Evolutionary conservation across 1,140 invertebrate genomes (phyloP), one percentile per base, ranked within the genome.

Genomic region (Tribolium castaneum): DNA sequence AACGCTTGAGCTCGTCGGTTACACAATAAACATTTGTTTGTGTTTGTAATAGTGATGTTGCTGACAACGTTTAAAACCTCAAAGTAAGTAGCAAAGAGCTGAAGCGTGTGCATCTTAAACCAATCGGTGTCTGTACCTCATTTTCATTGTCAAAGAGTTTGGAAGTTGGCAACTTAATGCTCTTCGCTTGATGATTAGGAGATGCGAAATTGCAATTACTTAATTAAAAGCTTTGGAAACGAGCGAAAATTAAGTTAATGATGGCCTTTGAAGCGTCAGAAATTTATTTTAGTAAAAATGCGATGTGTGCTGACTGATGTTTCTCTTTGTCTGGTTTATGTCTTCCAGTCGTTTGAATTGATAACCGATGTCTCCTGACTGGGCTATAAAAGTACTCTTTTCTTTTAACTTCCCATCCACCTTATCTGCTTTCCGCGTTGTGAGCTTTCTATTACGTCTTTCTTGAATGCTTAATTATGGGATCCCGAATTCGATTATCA

Each of bases 251-350:
- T 80, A 78, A 30, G 25, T 30, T 82, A 78, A 82, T 74, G 76
- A 78, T 52, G 78, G 50, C 49, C 54, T 70, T 71, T 70, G 66
- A 54, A 75, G 54, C 39, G 70, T 59, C 12, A 0, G 25, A 30
- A 30, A 30, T 2, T 30, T 30, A 4, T 30, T 5, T 30, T 3
- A 5, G 25, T 4, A 30, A 30, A 30, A 30, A 30, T 30, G 25
- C 25, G 25, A 30, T 30, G 25, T 30, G 25, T 80, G 77, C 81
- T 83, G 83, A 83, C 78, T 83, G 82, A 83, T 83, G 82, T 83
- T 81, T 79, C 80, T 77, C 80, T 84, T 84, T 84, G 83, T 84
- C 80, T 72, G 78, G 78, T 82, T 83, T 80, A 82, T 77, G 70
- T 80, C 72, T 80, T 78, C 78, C 80, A 56, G 75, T 78, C 71